Conservation (phyloP, 2,797 vertebrate species). For the Peromyscus nudipes region DNA sequence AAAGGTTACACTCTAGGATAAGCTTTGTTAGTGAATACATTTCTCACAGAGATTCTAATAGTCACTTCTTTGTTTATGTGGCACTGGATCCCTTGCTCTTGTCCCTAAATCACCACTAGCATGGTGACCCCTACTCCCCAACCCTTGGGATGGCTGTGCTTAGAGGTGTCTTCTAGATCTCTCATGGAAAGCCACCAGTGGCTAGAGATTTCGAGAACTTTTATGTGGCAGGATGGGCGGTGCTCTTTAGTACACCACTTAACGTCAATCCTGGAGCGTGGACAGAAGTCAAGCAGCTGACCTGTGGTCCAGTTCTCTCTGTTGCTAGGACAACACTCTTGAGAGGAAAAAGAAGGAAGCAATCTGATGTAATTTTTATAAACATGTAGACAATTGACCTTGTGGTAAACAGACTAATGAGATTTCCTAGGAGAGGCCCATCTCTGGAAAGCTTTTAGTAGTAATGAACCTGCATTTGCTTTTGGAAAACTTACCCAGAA, state of each 20-base stretch:
- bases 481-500: neutral
- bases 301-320: neutral
- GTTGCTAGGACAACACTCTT: neutral
- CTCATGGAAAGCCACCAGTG: neutral
- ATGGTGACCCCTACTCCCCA: neutral
- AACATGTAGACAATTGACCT: constrained; percentile 22
- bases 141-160: neutral
- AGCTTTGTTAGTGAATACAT: neutral
- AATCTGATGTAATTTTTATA: constrained; percentile 1
- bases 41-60: neutral
- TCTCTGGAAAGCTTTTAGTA: neutral
- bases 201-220: neutral
- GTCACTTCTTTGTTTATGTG: neutral
- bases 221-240: neutral
- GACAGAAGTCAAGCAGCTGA: neutral
- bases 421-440: neutral
- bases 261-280: neutral
- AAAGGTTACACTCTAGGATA: neutral
- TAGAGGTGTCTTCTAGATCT: neutral
- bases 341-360: neutral
- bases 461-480: neutral
- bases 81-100: too few relatives aligned
- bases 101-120: neutral
- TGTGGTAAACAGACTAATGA: constrained; percentile 53
- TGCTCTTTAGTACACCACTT: neutral